phyloP scores from a whole-genome alignment of 2,888 invertebrate species.

The Pinctada fucata region DNA sequence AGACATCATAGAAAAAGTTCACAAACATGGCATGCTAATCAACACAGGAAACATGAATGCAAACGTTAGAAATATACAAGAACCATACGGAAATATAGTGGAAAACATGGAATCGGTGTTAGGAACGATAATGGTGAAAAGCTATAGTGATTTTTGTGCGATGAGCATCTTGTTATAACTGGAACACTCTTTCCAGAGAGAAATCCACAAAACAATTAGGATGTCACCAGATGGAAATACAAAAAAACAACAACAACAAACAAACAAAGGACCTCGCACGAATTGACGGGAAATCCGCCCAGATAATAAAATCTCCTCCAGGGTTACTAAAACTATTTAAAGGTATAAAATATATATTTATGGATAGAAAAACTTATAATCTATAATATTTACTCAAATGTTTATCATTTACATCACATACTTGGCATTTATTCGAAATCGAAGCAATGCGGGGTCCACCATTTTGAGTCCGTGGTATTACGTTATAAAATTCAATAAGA shows the following conservation, averaged over 20 bases:
- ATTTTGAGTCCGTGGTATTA: no score
- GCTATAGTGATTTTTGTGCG: neutral
- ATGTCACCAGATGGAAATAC: conserved; percentile 8
- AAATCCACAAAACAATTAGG: neutral
- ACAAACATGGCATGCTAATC: conserved; percentile 19
- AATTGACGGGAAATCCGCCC: no score
- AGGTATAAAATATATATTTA: no score
- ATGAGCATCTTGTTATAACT: conserved; percentile 19
- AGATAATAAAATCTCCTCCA: no score
- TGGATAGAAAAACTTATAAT: no score
- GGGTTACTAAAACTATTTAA: no score
- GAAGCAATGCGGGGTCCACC: no score
- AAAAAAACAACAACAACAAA: neutral
- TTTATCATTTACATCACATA: no score
- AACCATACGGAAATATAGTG: conserved; percentile 4
- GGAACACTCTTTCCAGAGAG: conserved; percentile 7
- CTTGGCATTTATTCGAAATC: no score
- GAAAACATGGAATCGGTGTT: conserved; percentile 14
- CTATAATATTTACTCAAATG: no score
- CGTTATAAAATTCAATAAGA: no score
- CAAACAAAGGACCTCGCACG: no score
- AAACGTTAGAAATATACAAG: conserved; percentile 2
- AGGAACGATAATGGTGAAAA: conserved; percentile 12
- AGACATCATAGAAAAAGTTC: neutral
- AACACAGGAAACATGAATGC: conserved; percentile 19